phyloP scores from a whole-genome alignment of 2,888 invertebrate genomes.

The Ormia ochracea region DNA sequence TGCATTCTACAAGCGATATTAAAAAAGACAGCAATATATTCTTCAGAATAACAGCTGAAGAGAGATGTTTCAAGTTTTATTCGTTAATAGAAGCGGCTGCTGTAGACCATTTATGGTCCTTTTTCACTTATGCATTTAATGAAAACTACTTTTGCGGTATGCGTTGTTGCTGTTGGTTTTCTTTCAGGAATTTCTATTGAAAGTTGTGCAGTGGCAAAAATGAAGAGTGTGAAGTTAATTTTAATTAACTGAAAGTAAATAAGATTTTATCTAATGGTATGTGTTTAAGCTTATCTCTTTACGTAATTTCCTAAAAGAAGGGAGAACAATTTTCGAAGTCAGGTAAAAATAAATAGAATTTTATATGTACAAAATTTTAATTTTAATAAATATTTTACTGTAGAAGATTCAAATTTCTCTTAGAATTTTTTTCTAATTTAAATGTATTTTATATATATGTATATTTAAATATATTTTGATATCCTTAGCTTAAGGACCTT shows the following conservation, averaged over 20 bases:
- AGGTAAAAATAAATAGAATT: too few species aligned
- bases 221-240: slow-evolving; percentile 53
- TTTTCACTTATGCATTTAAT: slow-evolving; percentile 1
- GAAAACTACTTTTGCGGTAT: slow-evolving; percentile 19
- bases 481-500: too few species aligned
- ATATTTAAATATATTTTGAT: too few species aligned
- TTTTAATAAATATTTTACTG: too few species aligned
- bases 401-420: too few species aligned
- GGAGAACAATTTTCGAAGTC: too few species aligned
- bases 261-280: slow-evolving; percentile 8
- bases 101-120: slow-evolving; percentile 31
- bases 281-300: background rate
- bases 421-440: too few species aligned
- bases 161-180: slow-evolving; percentile 3
- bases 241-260: slow-evolving; percentile 57
- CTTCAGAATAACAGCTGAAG: background rate
- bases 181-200: slow-evolving; percentile 41
- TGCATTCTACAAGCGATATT: too few species aligned
- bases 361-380: too few species aligned
- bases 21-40: background rate
- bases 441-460: too few species aligned
- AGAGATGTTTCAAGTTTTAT: background rate
- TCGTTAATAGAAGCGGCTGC: slow-evolving; percentile 2
- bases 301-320: background rate
- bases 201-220: slow-evolving; percentile 26